Base-by-base conservation (phyloP, 1,140 invertebrate species). In the Drosophila takahashii region DNA sequence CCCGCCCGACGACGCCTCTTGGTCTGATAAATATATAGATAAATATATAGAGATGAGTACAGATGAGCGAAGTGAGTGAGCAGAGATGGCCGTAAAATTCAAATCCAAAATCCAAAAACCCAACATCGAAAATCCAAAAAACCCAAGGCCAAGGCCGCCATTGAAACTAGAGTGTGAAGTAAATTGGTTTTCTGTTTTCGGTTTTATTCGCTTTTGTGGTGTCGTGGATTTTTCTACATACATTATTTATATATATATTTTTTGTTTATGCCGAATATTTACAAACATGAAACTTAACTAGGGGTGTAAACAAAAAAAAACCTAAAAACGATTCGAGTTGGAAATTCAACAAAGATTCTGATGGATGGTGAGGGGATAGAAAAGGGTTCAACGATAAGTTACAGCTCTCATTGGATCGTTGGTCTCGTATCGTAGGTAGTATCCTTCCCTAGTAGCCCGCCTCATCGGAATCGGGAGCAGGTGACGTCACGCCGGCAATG, bases 251-350 rank as follows among this genome's bases (percentile, higher is more conserved):
- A 69, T 22, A 22, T 22, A 22, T 22, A 22, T 22, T 22, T 22
- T 60, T 73, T 41, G 44, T 39, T 73, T 67, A 72, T 72, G 74
- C 65, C 84, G 64, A 87, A 87, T 87, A 87, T 87, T 77, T 87
- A 87, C 84, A 87, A 89, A 80, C 77, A 87, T 87, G 84, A 89
- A 65, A 75, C 79, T 87, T 81, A 86, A 79, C 66, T 77, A 81
- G 44, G 44, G 72, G 77, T 65, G 78, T 65, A 69, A 61, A 81
- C 73, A 85, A 86, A 70, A 64, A 41, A 60, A 59, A 47, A 47
- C 22, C 22, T 50, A 50, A 50, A 29, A 32, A 50, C 47, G 47
- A 50, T 50, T 50, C n/a, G 47, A 32, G 15, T 50, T 32, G 18
- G 8, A 42, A 37, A 13, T 18, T 50, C 50, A 27, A 39, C 64